Evolutionary conservation across 2,113 vertebrate genomes (phyloP).

Genomic region (Saguinus imperator): DNA sequence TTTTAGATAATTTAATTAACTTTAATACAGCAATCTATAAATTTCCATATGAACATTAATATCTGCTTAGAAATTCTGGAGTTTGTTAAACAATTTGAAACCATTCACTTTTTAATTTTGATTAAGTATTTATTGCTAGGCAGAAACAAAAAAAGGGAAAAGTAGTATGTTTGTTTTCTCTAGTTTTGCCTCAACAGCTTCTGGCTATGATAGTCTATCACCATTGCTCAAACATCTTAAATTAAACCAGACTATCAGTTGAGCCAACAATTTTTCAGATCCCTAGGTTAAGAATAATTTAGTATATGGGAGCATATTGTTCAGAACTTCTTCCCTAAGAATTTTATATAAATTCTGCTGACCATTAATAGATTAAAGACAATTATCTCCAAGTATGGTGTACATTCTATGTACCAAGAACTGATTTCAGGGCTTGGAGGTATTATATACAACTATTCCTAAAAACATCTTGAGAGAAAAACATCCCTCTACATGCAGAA

Average conservation of each 20-base stretch:
- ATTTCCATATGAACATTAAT: not conserved
- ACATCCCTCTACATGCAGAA: not conserved
- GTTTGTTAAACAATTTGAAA: not conserved
- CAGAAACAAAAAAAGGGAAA: not conserved
- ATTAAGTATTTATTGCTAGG: not conserved
- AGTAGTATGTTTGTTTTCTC: not conserved
- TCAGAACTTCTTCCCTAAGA: not conserved
- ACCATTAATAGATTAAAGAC: not conserved
- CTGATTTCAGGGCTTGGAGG: not conserved
- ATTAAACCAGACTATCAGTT: not conserved
- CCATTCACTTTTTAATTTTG: constrained; percentile 26
- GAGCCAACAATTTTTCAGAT: not conserved
- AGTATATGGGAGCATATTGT: not conserved
- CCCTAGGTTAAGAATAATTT: not conserved
- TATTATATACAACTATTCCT: not conserved
- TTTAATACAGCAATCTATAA: not conserved
- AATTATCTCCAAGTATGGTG: not conserved
- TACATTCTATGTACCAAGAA: not conserved
- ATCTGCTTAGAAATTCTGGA: not conserved
- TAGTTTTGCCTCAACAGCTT: not conserved
- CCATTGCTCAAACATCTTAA: not conserved
- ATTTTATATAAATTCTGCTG: constrained; percentile 13
- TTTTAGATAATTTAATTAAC: constrained; percentile 2
- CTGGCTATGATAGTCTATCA: not conserved
- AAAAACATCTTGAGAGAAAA: not conserved